Conservation (phyloP, 2,797 vertebrate genomes). For the Anguilla pacifica region DNA sequence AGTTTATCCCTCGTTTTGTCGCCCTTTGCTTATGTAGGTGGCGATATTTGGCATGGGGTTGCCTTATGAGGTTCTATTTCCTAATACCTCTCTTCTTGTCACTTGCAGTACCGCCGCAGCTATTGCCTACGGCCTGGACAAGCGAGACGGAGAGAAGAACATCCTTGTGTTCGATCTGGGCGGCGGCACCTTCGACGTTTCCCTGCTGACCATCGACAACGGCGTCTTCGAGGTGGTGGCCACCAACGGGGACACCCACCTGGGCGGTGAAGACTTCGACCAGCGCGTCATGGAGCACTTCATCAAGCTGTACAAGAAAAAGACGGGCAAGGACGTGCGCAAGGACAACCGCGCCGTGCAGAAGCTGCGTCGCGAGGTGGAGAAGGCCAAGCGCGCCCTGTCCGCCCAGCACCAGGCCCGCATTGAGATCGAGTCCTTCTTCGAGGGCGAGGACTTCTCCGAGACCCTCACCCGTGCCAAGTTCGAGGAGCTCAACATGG, state of each 20-base stretch:
- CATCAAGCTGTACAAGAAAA: constrained; percentile 98
- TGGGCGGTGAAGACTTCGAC: constrained; percentile 53
- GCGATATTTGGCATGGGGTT: background rate
- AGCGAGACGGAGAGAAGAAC: constrained; percentile 80
- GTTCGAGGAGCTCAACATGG: constrained; percentile 98
- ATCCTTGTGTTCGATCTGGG: constrained; percentile 70
- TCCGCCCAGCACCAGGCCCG: constrained; percentile 92
- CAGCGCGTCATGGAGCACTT: constrained; percentile 89
- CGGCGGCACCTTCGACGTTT: constrained; percentile 54
- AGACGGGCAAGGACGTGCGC: constrained; percentile 93
- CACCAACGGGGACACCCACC: constrained; percentile 52
- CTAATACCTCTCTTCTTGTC: rapidly evolving
- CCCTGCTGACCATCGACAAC: constrained; percentile 53
- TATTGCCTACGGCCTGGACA: constrained; percentile 83
- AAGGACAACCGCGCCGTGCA: constrained; percentile 94
- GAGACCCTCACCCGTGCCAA: constrained; percentile 94
- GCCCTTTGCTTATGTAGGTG: background rate
- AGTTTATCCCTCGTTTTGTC: constrained; percentile 51
- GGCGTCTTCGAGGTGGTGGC: constrained; percentile 55
- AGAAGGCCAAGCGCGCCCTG: constrained; percentile 91
- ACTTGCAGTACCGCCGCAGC: constrained; percentile 77
- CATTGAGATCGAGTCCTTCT: constrained; percentile 97
- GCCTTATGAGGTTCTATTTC: background rate
- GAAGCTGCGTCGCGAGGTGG: constrained; percentile 92
- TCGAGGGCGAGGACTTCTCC: constrained; percentile 94